These are phyloP conservation scores for Aphaenogaster ashmeadi DNA, from an alignment of 1,140 invertebrate species.

Conservation along the genomic window DNA sequence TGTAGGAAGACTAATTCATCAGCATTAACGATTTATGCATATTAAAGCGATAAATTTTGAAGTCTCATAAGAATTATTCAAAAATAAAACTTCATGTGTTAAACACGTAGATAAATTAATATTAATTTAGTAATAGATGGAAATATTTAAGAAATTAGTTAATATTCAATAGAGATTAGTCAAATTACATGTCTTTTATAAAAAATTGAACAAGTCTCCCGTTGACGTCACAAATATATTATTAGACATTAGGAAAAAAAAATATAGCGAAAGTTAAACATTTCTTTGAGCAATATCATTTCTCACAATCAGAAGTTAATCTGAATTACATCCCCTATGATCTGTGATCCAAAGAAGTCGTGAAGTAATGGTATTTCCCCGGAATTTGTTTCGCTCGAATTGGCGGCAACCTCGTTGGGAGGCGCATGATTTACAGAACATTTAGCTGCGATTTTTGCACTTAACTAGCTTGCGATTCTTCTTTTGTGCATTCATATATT, in stretches of 20 bases:
- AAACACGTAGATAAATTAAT: background rate
- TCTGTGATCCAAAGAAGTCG: conserved; percentile 10
- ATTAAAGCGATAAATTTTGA: background rate
- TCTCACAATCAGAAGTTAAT: background rate
- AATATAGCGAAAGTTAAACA: background rate
- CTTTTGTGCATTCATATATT: background rate
- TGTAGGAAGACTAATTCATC: background rate
- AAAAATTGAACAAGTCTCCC: background rate
- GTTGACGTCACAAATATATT: background rate
- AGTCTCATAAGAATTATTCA: background rate
- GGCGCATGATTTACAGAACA: conserved; percentile 47
- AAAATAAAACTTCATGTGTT: background rate
- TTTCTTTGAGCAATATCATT: background rate
- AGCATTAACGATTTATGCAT: background rate
- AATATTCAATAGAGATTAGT: background rate
- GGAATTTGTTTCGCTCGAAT: conserved; percentile 34
- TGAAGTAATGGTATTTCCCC: conserved; percentile 27
- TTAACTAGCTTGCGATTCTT: conserved; percentile 23
- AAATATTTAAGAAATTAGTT: background rate
- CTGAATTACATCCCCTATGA: background rate
- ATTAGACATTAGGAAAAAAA: background rate
- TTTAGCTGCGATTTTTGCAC: conserved; percentile 56
- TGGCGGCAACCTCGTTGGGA: conserved; percentile 22
- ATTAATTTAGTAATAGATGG: background rate
- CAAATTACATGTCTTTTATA: background rate